Evolutionary conservation across 2,888 invertebrate genomes (phyloP).

Genomic region (Dynastes hyllus): DNA sequence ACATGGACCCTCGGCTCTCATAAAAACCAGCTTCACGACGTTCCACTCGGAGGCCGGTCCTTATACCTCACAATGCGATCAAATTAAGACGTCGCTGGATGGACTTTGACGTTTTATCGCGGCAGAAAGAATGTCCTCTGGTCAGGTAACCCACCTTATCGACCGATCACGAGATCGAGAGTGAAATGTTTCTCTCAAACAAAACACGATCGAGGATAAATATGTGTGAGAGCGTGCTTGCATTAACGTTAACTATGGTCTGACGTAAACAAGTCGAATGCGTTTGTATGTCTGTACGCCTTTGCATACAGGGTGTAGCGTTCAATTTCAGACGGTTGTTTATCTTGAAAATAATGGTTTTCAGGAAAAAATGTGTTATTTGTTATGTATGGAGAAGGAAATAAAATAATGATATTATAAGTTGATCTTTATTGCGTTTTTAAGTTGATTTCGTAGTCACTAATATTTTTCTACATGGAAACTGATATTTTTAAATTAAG

Average conservation of each 20-base stretch:
- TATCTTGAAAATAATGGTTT: too few species aligned
- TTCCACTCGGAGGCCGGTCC: conserved; percentile 1
- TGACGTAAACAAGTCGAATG: conserved; percentile 5
- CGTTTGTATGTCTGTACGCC: too few species aligned
- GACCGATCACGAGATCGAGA: conserved; percentile 41
- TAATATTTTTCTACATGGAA: too few species aligned
- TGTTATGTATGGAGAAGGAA: too few species aligned
- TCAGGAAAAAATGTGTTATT: too few species aligned
- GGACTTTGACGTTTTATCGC: conserved; percentile 47
- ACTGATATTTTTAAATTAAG: too few species aligned
- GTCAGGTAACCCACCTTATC: conserved; percentile 44
- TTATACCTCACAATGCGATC: conserved; percentile 43
- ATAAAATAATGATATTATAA: too few species aligned
- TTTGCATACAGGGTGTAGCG: too few species aligned
- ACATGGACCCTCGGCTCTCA: background rate
- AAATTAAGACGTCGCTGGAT: conserved; percentile 45
- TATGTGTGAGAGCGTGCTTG: conserved; percentile 42
- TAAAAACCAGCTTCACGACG: background rate
- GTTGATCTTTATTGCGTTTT: too few species aligned
- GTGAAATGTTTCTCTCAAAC: conserved; percentile 47
- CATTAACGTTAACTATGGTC: background rate
- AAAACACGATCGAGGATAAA: conserved; percentile 45
- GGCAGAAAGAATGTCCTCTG: conserved; percentile 37
- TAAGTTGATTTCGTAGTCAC: too few species aligned
- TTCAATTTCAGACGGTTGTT: too few species aligned